A percentile compares a stretch with the other conserved stretches of the same genome.
These are phyloP conservation scores for Goniozus legneri DNA, from an alignment of 1,140 invertebrate species.

Conservation along the genomic window DNA sequence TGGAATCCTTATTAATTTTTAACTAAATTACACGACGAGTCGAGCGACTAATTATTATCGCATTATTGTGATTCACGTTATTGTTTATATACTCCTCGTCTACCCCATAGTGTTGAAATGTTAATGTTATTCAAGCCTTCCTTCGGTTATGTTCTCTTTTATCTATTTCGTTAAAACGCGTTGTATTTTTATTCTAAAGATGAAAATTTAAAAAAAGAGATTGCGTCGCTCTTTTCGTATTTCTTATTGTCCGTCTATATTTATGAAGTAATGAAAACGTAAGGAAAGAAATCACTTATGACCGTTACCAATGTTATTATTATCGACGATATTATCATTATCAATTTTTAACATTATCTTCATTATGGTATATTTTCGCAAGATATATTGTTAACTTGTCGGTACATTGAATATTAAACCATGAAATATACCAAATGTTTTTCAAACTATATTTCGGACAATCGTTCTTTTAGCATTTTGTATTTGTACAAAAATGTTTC, in stretches of 20 bases:
- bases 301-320: constrained; percentile 48
- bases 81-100: constrained; percentile 49
- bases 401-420: no score
- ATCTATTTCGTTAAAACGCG: constrained; percentile 15
- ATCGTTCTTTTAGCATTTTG: not conserved
- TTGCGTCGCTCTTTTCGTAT: constrained; percentile 6
- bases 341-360: constrained; percentile 12
- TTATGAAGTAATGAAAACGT: constrained; percentile 13
- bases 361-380: no score
- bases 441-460: not conserved
- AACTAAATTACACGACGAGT: constrained; percentile 24
- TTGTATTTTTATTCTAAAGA: constrained; percentile 14
- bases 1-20: constrained; percentile 43
- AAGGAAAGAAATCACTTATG: constrained; percentile 24
- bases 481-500: not conserved
- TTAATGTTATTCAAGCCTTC: constrained; percentile 51
- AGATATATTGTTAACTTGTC: no score
- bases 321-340: constrained; percentile 29
- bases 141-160: constrained; percentile 29
- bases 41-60: constrained; percentile 36
- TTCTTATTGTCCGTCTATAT: constrained; percentile 4
- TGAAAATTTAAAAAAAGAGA: no score
- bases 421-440: not conserved
- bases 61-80: constrained; percentile 54
- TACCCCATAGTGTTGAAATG: constrained; percentile 49